phyloP scores from a whole-genome alignment of 2,888 invertebrate species.

The Cephus rjabovi region DNA sequence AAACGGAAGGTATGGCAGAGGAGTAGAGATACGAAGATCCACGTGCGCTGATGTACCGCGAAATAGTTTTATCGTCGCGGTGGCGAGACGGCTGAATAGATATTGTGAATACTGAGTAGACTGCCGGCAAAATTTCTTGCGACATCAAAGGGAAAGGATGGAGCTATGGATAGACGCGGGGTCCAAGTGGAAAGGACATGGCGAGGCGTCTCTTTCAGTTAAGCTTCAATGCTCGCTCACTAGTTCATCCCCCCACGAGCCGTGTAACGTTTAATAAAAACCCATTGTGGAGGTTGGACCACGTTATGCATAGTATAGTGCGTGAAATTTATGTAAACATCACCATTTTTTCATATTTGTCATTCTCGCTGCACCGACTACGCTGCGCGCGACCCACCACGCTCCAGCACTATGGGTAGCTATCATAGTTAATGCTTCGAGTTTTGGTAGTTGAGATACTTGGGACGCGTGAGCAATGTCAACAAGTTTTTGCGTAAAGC shows the following conservation, averaged over 20 bases:
- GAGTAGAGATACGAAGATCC: neutral
- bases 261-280: constrained; percentile 43
- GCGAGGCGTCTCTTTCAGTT: constrained; percentile 31
- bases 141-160: constrained; percentile 47
- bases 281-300: constrained; percentile 30
- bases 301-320: constrained; percentile 40
- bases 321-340: constrained; percentile 40
- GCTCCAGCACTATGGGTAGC: neutral
- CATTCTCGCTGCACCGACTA: neutral
- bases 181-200: constrained; percentile 7
- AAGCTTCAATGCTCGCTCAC: constrained; percentile 23
- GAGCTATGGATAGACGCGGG: constrained; percentile 20
- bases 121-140: constrained; percentile 27
- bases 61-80: neutral
- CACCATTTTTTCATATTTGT: constrained; percentile 11
- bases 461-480: too few relatives aligned
- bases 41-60: neutral
- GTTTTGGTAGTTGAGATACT: neutral
- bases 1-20: neutral
- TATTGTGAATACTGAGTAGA: neutral
- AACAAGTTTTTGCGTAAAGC: too few relatives aligned
- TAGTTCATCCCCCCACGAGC: constrained; percentile 3
- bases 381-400: neutral
- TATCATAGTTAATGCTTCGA: neutral
- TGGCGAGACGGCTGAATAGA: neutral